Conservation (phyloP, 2,113 vertebrate genomes). For the Ursus arctos region DNA sequence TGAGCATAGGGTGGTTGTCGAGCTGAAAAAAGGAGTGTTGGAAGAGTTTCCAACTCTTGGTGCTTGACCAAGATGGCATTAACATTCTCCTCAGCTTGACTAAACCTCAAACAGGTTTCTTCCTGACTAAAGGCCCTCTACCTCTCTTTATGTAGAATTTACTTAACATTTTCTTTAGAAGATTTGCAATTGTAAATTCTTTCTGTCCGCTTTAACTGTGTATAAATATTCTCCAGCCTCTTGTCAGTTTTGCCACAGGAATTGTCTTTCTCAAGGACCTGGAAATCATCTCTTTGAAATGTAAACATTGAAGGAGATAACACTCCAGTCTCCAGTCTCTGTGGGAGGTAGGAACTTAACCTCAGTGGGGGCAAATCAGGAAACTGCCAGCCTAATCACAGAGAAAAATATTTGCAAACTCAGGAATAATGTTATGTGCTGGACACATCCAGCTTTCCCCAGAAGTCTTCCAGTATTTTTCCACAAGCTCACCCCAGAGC, state of each 20-base stretch:
- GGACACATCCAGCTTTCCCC: neutral
- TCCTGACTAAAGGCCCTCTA: neutral
- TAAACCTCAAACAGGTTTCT: neutral
- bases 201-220: neutral
- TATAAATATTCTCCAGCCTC: neutral
- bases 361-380: neutral
- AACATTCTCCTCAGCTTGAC: neutral
- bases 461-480: neutral
- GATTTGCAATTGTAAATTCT: neutral
- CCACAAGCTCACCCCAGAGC: neutral
- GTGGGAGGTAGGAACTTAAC: neutral
- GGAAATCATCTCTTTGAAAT: neutral
- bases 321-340: neutral
- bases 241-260: neutral
- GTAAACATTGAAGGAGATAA: neutral
- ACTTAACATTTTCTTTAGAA: neutral
- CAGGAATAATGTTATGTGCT: neutral
- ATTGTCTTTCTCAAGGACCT: neutral
- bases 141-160: conserved; percentile 2
- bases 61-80: neutral
- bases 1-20: neutral
- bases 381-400: neutral
- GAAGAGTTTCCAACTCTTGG: neutral
- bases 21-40: neutral
- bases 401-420: neutral